phyloP scores from a whole-genome alignment of 2,888 invertebrate genomes.

The Ephialtes manifestator region DNA sequence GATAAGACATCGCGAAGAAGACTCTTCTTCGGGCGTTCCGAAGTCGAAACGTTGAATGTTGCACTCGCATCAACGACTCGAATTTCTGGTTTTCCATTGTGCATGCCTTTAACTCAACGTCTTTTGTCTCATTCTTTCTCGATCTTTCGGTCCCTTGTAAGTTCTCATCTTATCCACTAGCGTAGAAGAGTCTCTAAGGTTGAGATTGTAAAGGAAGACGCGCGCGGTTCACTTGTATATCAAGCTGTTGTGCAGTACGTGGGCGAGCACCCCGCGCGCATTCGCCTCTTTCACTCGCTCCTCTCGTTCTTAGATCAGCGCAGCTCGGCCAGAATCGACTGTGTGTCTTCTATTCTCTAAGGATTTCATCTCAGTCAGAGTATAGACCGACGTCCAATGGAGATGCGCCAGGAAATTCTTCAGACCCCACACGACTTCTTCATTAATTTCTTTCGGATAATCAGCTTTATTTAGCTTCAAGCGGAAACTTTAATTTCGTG shows the following conservation, averaged over 20 bases:
- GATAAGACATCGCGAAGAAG: slow-evolving; percentile 49
- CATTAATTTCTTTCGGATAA: slow-evolving; percentile 6
- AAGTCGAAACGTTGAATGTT: neutral
- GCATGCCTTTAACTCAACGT: slow-evolving; percentile 64
- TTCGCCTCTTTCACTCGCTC: slow-evolving; percentile 39
- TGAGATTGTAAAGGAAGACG: slow-evolving; percentile 80
- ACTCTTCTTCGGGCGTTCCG: neutral
- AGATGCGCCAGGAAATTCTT: slow-evolving; percentile 29
- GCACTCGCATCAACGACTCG: slow-evolving; percentile 75
- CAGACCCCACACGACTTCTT: slow-evolving; percentile 12
- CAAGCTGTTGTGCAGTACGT: slow-evolving; percentile 45
- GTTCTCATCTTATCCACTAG: slow-evolving; percentile 61
- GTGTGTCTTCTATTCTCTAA: slow-evolving; percentile 31
- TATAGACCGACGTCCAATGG: neutral
- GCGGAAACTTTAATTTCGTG: too few relatives aligned
- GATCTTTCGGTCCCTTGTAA: slow-evolving; percentile 54
- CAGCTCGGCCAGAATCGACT: slow-evolving; percentile 1
- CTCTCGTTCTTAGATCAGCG: slow-evolving; percentile 41
- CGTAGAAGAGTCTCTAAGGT: slow-evolving; percentile 76
- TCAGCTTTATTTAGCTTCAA: too few relatives aligned
- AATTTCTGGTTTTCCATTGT: slow-evolving; percentile 82
- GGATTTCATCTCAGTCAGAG: neutral
- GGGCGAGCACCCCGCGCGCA: slow-evolving; percentile 54
- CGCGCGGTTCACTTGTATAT: slow-evolving; percentile 51
- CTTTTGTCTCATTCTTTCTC: slow-evolving; percentile 65